Base-by-base conservation (phyloP, 2,888 invertebrate species). In the Listrodromus nycthemerus region DNA sequence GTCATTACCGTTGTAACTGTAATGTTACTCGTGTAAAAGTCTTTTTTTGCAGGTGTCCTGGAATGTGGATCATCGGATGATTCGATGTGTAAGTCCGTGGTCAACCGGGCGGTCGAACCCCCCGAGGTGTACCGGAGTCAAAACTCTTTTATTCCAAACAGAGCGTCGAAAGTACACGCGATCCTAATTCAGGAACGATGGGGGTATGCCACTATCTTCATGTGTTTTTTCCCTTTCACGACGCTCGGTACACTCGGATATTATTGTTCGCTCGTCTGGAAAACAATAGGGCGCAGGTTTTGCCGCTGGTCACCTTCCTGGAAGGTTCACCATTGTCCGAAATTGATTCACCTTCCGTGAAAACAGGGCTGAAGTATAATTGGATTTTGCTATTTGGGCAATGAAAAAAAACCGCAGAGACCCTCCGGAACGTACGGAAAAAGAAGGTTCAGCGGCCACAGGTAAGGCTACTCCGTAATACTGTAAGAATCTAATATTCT, bases 341-440 rank as follows among this genome's bases (percentile, higher is more conserved):
- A 85, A 80, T 61, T 8, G 82, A 69, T 82, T 74, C 76, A 82
- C 55, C 80, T 71, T 77, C 52, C 66, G 21, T 45, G 41, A 61
- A 79, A 76, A 58, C 80, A 50, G 67, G 41, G 16, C 58, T 33
- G n/a, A n/a, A 45, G 55, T 30, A 45, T 87, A 87, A 87, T 87
- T 87, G 85, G 86, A 87, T 85, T 87, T 83, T 76, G 48, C 75
- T 66, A 67, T 83, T 79, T 66, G 65, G 63, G 52, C 75, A 76
- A 80, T 86, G 65, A 73, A 76, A 82, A 83, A 81, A 83, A 84
- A 85, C 87, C 86, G 78, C 86, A 87, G 76, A 45, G 45, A 21
- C 55, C 58, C 50, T 61, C 13, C 69, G 67, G n/a, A 37, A 63
- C 19, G 48, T 19, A 8, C 33, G 33, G 50, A 65, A 74, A 65